phyloP scores from a whole-genome alignment of 1,140 invertebrate genomes.

The Orius laevigatus region DNA sequence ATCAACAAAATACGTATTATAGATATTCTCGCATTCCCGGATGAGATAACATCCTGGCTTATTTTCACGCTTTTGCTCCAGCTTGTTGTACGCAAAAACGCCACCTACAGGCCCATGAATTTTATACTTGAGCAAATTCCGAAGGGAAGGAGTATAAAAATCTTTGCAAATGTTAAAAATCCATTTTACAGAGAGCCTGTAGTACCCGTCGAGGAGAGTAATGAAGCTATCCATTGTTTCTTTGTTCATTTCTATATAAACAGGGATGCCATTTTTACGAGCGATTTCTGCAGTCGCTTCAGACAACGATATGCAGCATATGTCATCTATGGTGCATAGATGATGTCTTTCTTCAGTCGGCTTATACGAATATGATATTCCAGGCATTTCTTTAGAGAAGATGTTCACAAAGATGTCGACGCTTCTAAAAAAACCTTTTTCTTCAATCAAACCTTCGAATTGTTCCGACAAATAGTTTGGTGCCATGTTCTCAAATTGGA shows the following conservation, averaged over 20 bases:
- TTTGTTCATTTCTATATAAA: constrained; percentile 50
- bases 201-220: constrained; percentile 71
- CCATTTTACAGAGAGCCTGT: constrained; percentile 73
- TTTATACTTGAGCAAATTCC: constrained; percentile 50
- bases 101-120: constrained; percentile 78
- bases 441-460: constrained; percentile 47
- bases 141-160: constrained; percentile 55
- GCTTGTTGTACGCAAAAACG: constrained; percentile 65
- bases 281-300: constrained; percentile 57
- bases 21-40: constrained; percentile 59
- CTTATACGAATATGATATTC: constrained; percentile 40
- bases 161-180: constrained; percentile 75
- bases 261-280: constrained; percentile 57
- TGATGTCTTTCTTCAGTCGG: constrained; percentile 22
- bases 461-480: constrained; percentile 66
- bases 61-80: constrained; percentile 57
- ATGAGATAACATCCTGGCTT: constrained; percentile 62
- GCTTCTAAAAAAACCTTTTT: constrained; percentile 37
- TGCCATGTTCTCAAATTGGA: constrained; percentile 55
- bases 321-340: constrained; percentile 63
- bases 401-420: constrained; percentile 49
- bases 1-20: constrained; percentile 63
- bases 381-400: constrained; percentile 45
- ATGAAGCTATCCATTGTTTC: constrained; percentile 58
- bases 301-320: constrained; percentile 59